Evolutionary conservation across 2,888 invertebrate species (phyloP), one percentile per base, ranked within the genome.

Genomic region (Latrodectus hesperus): DNA sequence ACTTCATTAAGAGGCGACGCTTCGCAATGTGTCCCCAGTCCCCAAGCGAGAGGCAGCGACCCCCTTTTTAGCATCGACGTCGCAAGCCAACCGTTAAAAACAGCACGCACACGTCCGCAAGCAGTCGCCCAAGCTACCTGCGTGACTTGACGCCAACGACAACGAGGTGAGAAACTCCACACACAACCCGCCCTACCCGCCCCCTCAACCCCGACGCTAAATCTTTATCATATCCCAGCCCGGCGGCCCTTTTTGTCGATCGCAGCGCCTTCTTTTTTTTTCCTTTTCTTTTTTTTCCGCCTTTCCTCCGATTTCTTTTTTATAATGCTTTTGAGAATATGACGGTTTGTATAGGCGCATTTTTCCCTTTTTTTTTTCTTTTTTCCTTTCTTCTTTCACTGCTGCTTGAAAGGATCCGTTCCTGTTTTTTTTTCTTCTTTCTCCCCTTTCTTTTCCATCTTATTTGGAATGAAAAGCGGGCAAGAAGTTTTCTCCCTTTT

Each of bases 111-210:
- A 49, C 72, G 71, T 70, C 65, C 77, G 22, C 82, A 68, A 53
- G 67, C 79, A 71, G 65, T 81, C 68, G 74, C 51, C 26, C 14
- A 26, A n/a, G 60, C 60, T 60, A 60, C 60, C 60, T 72, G 81
- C 81, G 80, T 72, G 77, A 72, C 81, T 67, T 55, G 64, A 11
- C 77, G 53, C 55, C 73, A 73, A 75, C 85, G 78, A 83, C 73
- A 88, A 88, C 74, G 82, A 83, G 87, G 83, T 83, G 87, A 88
- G 87, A 86, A 81, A 81, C 85, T 70, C 83, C 79, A 12, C 81
- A n/a, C 67, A 70, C 22, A 77, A 38, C 67, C 73, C 12, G 73
- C 55, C 8, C 16, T 67, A 70, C 70, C 70, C 70, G 10, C 78
- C 68, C 64, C 12, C 17, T 26, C 67, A 12, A 17, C 60, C n/a